Conservation (phyloP, 2,113 vertebrate genomes). For the Caretta caretta region DNA sequence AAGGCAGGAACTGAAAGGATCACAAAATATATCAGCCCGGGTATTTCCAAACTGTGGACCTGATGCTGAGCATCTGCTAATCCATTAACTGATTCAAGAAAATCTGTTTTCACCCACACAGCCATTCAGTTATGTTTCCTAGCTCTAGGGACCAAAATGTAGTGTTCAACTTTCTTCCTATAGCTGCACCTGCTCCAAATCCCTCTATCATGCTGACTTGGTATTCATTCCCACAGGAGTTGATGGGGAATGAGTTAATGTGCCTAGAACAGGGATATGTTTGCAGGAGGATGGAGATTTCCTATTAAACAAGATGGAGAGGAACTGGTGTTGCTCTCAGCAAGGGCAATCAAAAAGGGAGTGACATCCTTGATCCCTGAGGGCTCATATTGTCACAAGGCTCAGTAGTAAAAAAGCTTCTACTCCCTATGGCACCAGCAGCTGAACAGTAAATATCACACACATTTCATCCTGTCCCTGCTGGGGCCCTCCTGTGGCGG, state of each 20-base stretch:
- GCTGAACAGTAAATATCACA: not conserved
- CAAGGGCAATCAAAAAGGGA: not conserved
- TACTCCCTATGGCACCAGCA: not conserved
- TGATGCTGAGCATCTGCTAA: not conserved
- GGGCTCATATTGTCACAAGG: not conserved
- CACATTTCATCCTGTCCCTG: not conserved
- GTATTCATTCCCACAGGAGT: rapidly evolving
- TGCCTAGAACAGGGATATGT: not conserved
- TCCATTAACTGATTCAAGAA: not conserved
- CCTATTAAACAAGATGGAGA: not conserved
- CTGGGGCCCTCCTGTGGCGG: not conserved
- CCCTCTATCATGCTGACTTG: not conserved
- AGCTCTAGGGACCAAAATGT: not conserved
- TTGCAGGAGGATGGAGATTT: rapidly evolving
- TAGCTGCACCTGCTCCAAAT: not conserved
- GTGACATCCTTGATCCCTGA: rapidly evolving
- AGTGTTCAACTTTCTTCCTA: not conserved
- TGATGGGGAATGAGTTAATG: not conserved
- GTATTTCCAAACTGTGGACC: not conserved
- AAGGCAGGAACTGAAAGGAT: not conserved
- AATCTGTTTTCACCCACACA: not conserved
- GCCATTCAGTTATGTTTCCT: rapidly evolving
- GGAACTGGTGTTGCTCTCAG: not conserved
- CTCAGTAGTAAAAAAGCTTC: not conserved
- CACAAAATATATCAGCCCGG: not conserved